Base-by-base conservation (phyloP, 2,888 invertebrate genomes). In the Plemyria rubiginata region DNA sequence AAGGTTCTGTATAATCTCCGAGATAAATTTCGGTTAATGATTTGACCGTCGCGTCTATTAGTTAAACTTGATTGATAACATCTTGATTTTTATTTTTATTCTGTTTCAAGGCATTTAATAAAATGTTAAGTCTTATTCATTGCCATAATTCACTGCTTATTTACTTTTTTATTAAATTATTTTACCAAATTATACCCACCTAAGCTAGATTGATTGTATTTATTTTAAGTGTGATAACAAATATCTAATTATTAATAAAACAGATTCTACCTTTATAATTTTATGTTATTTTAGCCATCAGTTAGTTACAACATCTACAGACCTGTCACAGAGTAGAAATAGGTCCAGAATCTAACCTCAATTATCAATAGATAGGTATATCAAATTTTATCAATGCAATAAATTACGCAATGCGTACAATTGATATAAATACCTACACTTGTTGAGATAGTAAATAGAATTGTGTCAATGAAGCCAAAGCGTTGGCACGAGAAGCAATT, bases 391-490 rank as follows among this genome's bases (percentile, higher is more conserved):
- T 66, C 68, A 64, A 67, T 59, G 65, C 54, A 67, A 61, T 71
- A 64, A 74, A 76, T 81, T 79, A 79, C 79, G 79, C 80, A 82
- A 83, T 68, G 54, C 66, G 72, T 75, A 77, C 68, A 41, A 62
- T 58, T 54, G 54, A 59, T 65, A 65, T 62, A 63, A 12, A n/a
- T 55, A 60, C 40, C 40, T 54, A 60, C 64, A 57, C 65, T 68
- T 65, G 76, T 74, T 72, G 70, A 76, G 81, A 80, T 77, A 80
- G 75, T 79, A 75, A 82, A 84, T 75, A 79, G 75, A 85, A 84
- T 74, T 81, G 81, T 86, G 86, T 84, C 86, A 86, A 85, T 84
- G 85, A 76, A 81, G 75, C 80, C 74, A 73, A 71, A 79, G 68
- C 72, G 76, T 77, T 83, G 84, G 84, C 84, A 83, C 80, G 73